Conservation (phyloP, 2,888 invertebrate genomes). For the Scaptomyza flava region DNA sequence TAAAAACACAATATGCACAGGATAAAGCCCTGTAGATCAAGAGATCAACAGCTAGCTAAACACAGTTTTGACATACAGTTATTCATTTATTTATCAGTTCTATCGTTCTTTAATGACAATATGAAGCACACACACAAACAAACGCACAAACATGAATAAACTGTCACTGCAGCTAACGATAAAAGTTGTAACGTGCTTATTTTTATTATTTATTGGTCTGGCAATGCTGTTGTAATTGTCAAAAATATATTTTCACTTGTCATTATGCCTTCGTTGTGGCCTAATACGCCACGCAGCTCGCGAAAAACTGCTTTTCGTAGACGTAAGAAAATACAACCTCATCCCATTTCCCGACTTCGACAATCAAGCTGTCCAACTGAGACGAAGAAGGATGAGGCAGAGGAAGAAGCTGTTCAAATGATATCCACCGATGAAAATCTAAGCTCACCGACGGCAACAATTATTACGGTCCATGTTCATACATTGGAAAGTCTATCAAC, state of each 20-base stretch:
- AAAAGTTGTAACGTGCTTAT: background rate
- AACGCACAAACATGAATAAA: background rate
- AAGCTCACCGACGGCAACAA: background rate
- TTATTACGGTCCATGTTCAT: background rate
- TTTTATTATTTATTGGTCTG: background rate
- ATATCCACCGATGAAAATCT: background rate
- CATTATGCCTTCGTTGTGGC: background rate
- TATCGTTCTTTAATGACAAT: constrained; percentile 11
- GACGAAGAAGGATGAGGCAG: background rate
- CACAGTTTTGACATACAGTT: constrained; percentile 20
- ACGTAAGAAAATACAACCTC: background rate
- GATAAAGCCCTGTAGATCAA: background rate
- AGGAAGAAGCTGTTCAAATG: background rate
- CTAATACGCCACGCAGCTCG: background rate
- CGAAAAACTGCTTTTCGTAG: background rate
- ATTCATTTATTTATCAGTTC: constrained; percentile 7
- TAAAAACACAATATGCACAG: background rate
- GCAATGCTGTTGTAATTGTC: background rate
- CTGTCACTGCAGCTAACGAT: background rate
- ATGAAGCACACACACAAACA: background rate
- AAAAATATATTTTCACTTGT: background rate
- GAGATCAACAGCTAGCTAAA: background rate
- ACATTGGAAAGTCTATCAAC: background rate
- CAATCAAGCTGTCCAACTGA: background rate
- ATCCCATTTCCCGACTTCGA: background rate